Percentiles rank a stretch among this genome's conserved stretches.
These are phyloP conservation scores for Pantherophis vulpinus DNA, from an alignment of 2,797 vertebrate genomes.

Conservation along the genomic window DNA sequence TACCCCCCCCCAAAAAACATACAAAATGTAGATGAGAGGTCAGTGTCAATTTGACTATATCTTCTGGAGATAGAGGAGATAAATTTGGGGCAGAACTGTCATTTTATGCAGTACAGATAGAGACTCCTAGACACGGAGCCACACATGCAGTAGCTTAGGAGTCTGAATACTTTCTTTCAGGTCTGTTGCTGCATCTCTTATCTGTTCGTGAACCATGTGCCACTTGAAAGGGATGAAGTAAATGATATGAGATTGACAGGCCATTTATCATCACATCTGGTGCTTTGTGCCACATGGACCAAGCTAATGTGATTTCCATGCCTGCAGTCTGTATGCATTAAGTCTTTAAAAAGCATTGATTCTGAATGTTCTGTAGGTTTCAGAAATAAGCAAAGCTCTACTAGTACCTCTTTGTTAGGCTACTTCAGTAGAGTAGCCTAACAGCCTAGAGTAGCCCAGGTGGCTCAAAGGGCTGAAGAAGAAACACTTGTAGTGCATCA, in stretches of 20 bases:
- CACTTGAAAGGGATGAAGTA: neutral
- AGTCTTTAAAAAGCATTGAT: constrained; percentile 1
- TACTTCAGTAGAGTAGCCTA: neutral
- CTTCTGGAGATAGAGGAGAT: neutral
- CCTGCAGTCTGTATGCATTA: neutral
- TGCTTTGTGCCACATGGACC: neutral
- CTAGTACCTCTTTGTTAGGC: neutral
- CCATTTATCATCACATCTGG: neutral
- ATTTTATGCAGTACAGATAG: neutral
- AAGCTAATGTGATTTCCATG: neutral
- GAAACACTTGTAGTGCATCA: constrained; percentile 19
- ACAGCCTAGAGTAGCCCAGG: neutral
- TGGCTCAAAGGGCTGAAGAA: constrained; percentile 5
- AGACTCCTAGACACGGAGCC: neutral
- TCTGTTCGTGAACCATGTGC: fast-evolving
- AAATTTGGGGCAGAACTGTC: neutral
- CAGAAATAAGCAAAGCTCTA: neutral
- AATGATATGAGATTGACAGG: neutral
- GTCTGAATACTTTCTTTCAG: neutral
- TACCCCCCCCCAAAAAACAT: too few relatives aligned
- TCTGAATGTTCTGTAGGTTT: neutral
- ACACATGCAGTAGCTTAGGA: neutral
- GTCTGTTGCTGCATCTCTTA: neutral
- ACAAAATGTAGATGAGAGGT: neutral
- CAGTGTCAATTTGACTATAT: neutral